These are phyloP conservation scores for Leptinotarsa juncta DNA, from an alignment of 2,888 invertebrate species.

Conservation along the genomic window DNA sequence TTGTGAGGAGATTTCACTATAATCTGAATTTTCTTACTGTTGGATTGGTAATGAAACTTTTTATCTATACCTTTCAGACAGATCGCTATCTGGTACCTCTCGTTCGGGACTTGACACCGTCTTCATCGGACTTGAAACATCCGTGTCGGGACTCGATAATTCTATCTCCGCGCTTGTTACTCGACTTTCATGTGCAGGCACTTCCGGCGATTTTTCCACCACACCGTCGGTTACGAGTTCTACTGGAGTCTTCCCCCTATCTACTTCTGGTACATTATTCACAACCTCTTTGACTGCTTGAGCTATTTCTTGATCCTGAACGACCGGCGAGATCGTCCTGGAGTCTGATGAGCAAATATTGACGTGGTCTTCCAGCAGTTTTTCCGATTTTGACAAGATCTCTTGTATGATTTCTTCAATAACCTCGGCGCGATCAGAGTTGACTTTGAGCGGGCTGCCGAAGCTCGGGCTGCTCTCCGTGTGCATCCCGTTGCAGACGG, in stretches of 20 bases:
- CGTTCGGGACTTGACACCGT: constrained; percentile 67
- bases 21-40: too few species aligned
- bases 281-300: constrained; percentile 69
- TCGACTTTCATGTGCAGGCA: background rate
- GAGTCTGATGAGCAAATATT: constrained; percentile 46
- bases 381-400: constrained; percentile 68
- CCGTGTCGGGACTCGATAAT: constrained; percentile 48
- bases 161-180: constrained; percentile 13
- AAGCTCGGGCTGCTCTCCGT: constrained; percentile 62
- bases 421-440: constrained; percentile 62
- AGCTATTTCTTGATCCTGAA: constrained; percentile 69
- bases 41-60: too few species aligned
- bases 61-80: constrained; percentile 69
- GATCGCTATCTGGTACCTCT: constrained; percentile 75
- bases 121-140: constrained; percentile 33
- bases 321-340: constrained; percentile 61
- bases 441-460: constrained; percentile 60
- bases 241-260: constrained; percentile 28
- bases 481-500: constrained; percentile 65
- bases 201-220: constrained; percentile 15
- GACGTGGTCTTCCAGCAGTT: constrained; percentile 64
- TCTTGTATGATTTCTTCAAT: constrained; percentile 69
- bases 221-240: constrained; percentile 28
- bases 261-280: constrained; percentile 53
- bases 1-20: too few species aligned